Evolutionary conservation across 2,113 vertebrate genomes (phyloP), one percentile per base, ranked within the genome.

Genomic region (Redunca redunca): DNA sequence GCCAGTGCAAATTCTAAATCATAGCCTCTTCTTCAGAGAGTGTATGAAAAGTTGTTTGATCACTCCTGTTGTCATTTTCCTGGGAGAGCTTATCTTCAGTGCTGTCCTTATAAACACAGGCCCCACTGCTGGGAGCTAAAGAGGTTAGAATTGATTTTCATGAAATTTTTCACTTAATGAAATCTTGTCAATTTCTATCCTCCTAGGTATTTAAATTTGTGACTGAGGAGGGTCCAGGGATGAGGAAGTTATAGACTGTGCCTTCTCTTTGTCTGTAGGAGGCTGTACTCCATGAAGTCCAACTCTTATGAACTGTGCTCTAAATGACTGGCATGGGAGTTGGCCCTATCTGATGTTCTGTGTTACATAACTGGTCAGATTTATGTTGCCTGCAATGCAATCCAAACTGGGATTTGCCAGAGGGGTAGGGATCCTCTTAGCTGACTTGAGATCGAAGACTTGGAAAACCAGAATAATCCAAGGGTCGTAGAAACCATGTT

Each of bases 141-240:
- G 83, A 80, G 78, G 33, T 92, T 81, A 53, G 81, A 36, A 64
- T 36, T 90, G 97, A 88, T 94, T 96, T 94, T 90, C 58, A 12
- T 67, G 90, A 92, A 36, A 46, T 58, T 92, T 96, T 95, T 83
- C 83, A 48, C 77, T 93, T 96, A 93, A 60, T 94, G 90, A 87
- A 91, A 90, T 94, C 87, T 87, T 95, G 92, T 95, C 84, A 81
- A 2, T 96, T 87, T 87, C 40, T 7, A 1, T 36, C 95, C 91
- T 95, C 52, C 78, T 28, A 80, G 83, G 50, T 95, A 5, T 91
- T 97, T 95, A 55, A 88, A 67, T 92, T 93, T 25, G 94, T 28
- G 46, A 80, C 52, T 0, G 15, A 88, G 82, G 88, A 91, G 91
- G 60, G 62, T 50, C 78, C 28, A n/a, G 81, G 60, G 90, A 36